Base-by-base conservation (phyloP, 2,113 vertebrate genomes). In the Hymenochirus boettgeri region DNA sequence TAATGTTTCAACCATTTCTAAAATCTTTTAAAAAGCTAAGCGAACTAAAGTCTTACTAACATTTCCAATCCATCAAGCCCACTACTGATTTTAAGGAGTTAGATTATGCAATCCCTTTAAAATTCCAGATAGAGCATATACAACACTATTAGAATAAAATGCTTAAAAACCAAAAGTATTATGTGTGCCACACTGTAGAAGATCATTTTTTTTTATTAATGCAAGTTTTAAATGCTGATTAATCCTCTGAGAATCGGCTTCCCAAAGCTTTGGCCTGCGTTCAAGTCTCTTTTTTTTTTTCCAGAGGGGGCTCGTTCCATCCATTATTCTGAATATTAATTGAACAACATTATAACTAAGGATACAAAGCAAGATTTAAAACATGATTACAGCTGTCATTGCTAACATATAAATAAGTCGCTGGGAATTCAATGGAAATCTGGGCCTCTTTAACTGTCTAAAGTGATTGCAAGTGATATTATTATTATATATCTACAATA, bases 151-250 rank as follows among this genome's bases (percentile, higher is more conserved):
- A 79, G 79, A 82, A 83, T 74, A 82, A 84, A 88, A 83, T 80
- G 70, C 79, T 83, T 82, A 80, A 82, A 87, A 82, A 82, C 50
- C 69, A 79, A 77, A 87, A 87, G 81, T 84, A 83, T 84, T 85
- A 84, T 78, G 77, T 59, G 47, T 74, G 78, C 74, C 47, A 22
- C 77, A 74, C 74, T 64, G 78, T 65, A 53, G 73, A 85, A 86
- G 83, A 88, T 86, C 79, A 82, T 82, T 88, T 88, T 85, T 87
- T 87, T 88, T 85, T 88, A 88, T 85, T 89, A 90, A 90, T 85
- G 84, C 81, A 85, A 86, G 85, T 90, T 87, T 86, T 89, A 89
- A 88, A 86, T 87, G 86, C 83, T 84, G 86, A 86, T 89, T 86
- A 86, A 88, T 85, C 82, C 89, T 87, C 85, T 33, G 84, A 83